Conservation (phyloP, 2,797 vertebrate species). For the Mus spretus region DNA sequence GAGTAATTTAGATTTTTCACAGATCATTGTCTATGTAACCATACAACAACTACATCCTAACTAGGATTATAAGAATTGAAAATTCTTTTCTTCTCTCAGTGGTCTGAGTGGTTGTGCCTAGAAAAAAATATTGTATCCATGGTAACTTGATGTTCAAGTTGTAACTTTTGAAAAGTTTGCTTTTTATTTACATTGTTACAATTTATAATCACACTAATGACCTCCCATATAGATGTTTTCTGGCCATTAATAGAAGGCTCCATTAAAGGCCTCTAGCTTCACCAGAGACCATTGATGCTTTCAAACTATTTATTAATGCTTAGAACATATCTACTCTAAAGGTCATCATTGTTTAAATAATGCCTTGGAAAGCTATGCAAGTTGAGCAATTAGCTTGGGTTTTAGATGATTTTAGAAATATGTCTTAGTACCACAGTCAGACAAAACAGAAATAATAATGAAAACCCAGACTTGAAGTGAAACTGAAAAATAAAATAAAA, state of each 20-base stretch:
- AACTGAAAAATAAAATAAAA: slow-evolving; percentile 48
- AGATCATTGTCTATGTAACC: not conserved
- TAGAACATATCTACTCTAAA: slow-evolving; percentile 85
- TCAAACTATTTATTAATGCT: slow-evolving; percentile 85
- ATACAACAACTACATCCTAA: slow-evolving; percentile 70
- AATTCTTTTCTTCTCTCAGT: slow-evolving; percentile 75
- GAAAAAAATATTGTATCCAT: slow-evolving; percentile 78
- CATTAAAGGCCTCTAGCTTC: slow-evolving; percentile 81
- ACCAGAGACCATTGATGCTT: slow-evolving; percentile 81
- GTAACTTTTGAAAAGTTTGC: slow-evolving; percentile 74
- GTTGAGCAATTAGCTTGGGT: slow-evolving; percentile 82
- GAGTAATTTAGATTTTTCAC: slow-evolving; percentile 50
- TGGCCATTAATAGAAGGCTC: slow-evolving; percentile 80
- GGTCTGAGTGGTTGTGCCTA: slow-evolving; percentile 52
- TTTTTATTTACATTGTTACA: slow-evolving; percentile 83
- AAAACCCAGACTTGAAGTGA: slow-evolving; percentile 74
- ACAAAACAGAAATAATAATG: slow-evolving; percentile 80
- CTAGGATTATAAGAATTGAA: slow-evolving; percentile 68
- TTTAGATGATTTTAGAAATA: slow-evolving; percentile 83
- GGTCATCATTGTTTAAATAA: slow-evolving; percentile 88
- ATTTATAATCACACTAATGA: slow-evolving; percentile 85
- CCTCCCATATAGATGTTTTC: slow-evolving; percentile 83
- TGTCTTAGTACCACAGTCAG: slow-evolving; percentile 80
- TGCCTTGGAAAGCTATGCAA: slow-evolving; percentile 82
- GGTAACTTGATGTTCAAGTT: slow-evolving; percentile 79